These are phyloP conservation scores for Lasioglossum pauxillum DNA, from an alignment of 2,888 invertebrate species.

Conservation along the genomic window DNA sequence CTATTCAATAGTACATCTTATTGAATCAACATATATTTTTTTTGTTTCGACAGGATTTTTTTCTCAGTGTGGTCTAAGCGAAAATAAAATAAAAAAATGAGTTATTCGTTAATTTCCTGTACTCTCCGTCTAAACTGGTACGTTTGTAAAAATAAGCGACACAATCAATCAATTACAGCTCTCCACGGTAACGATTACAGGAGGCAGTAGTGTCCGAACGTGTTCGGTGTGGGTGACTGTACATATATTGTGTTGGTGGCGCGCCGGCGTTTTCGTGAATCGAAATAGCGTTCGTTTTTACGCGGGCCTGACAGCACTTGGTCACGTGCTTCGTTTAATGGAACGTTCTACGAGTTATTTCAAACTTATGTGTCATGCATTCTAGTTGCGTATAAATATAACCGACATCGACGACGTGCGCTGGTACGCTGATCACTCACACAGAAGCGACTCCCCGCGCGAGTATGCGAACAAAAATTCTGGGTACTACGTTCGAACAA, in stretches of 20 bases:
- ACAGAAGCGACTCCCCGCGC: not conserved
- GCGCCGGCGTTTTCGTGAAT: constrained; percentile 62
- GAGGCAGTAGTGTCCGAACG: not conserved
- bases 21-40: too few relatives aligned
- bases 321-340: constrained; percentile 74
- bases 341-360: constrained; percentile 75
- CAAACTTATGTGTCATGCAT: constrained; percentile 76
- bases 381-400: constrained; percentile 75
- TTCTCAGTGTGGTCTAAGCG: too few relatives aligned
- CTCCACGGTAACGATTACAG: not conserved
- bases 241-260: constrained; percentile 28
- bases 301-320: constrained; percentile 69
- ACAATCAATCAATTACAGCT: not conserved
- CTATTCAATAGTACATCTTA: too few relatives aligned
- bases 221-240: not conserved
- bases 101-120: too few relatives aligned
- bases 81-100: too few relatives aligned
- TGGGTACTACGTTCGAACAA: not conserved
- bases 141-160: too few relatives aligned
- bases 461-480: not conserved
- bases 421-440: constrained; percentile 3
- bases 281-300: constrained; percentile 66
- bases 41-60: too few relatives aligned
- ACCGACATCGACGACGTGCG: constrained; percentile 44
- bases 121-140: too few relatives aligned